These are phyloP conservation scores for Psilopsiagon aurifrons DNA, from an alignment of 2,113 vertebrate genomes.

Conservation along the genomic window DNA sequence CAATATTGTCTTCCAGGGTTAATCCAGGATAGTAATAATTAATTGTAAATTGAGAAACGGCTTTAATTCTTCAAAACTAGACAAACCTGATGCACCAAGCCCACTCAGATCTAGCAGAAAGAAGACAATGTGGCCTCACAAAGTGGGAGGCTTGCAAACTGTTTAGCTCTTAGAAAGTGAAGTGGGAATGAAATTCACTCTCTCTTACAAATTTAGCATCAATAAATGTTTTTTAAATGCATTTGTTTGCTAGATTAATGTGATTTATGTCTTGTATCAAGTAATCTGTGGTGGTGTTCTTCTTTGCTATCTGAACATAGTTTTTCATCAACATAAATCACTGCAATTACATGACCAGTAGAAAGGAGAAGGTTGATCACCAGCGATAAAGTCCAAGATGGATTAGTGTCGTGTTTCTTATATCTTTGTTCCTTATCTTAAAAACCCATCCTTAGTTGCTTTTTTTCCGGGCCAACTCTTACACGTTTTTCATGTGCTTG, in stretches of 20 bases:
- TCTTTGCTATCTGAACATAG: constrained; percentile 80
- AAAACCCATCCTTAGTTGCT: constrained; percentile 76
- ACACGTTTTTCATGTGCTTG: constrained; percentile 25
- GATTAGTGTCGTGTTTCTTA: constrained; percentile 76
- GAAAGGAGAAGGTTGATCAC: constrained; percentile 69
- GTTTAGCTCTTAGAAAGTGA: constrained; percentile 25
- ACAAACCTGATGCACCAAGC: constrained; percentile 79
- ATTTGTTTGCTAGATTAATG: not conserved
- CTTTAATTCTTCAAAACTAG: constrained; percentile 82
- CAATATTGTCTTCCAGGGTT: constrained; percentile 72
- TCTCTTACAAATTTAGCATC: not conserved
- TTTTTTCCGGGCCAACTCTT: constrained; percentile 66
- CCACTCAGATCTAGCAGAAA: constrained; percentile 65
- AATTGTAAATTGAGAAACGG: constrained; percentile 89
- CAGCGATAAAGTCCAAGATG: constrained; percentile 69
- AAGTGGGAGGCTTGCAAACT: constrained; percentile 14
- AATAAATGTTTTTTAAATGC: constrained; percentile 14
- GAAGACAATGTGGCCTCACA: constrained; percentile 65
- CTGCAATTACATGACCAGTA: constrained; percentile 81
- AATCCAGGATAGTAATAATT: constrained; percentile 83
- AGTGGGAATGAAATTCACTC: constrained; percentile 21
- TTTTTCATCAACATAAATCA: constrained; percentile 87
- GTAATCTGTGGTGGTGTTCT: constrained; percentile 73
- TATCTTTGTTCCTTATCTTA: constrained; percentile 84
- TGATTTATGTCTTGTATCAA: constrained; percentile 54